Conservation (phyloP, 2,113 vertebrate genomes). For the human (Homo sapiens) region GRCh38 chr16:49928001-49928500, state of each 20-base stretch:
- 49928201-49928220: not conserved
- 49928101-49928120: not conserved
- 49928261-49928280: not conserved
- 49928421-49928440: not conserved
- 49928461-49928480: not conserved
- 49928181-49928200: not conserved
- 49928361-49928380: not conserved
- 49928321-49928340: not conserved
- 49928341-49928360: not conserved
- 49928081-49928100: not conserved
- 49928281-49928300: not conserved
- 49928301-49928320: not conserved
- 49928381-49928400: not conserved
- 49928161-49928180: not conserved
- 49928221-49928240: not conserved
- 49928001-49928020: not conserved
- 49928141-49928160: not conserved
- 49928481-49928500: accelerated
- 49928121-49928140: not conserved
- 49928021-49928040: not conserved
- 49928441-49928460: not conserved
- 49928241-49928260: not conserved
- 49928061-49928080: not conserved
- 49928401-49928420: not conserved
- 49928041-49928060: not conserved